These are phyloP conservation scores for Epinotia bilunana DNA, from an alignment of 2,888 invertebrate species.

Conservation along the genomic window DNA sequence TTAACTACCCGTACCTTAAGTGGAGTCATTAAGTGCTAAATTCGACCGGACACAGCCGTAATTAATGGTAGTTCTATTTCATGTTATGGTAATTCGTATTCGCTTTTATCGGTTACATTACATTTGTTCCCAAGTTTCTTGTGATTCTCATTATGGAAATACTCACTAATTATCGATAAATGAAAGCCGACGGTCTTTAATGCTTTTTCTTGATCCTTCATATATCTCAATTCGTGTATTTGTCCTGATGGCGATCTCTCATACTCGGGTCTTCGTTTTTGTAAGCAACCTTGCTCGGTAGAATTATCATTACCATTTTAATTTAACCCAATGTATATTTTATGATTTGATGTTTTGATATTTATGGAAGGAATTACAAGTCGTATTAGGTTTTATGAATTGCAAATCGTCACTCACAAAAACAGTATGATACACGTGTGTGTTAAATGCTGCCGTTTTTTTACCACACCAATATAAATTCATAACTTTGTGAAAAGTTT, in stretches of 20 bases:
- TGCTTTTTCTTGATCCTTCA: constrained; percentile 5
- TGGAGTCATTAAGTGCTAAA: neutral
- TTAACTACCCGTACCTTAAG: neutral
- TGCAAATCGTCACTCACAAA: neutral
- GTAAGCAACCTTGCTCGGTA: neutral
- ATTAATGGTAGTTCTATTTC: neutral
- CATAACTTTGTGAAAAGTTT: neutral
- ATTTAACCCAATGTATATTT: neutral
- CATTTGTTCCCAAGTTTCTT: constrained; percentile 13
- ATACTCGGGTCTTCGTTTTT: neutral
- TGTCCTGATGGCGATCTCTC: neutral
- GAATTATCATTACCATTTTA: neutral
- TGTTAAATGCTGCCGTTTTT: neutral
- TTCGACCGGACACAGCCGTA: too few species aligned
- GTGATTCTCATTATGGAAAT: constrained; percentile 8
- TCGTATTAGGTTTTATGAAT: neutral
- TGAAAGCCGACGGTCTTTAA: neutral
- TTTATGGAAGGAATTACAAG: neutral
- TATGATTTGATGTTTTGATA: neutral
- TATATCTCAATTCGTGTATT: constrained; percentile 20
- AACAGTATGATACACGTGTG: neutral
- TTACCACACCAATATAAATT: neutral
- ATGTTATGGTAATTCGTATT: constrained; percentile 18
- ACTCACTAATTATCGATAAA: constrained; percentile 18
- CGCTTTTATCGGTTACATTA: neutral